phyloP scores from a whole-genome alignment of 2,888 invertebrate species.

The Synergus japonicus region DNA sequence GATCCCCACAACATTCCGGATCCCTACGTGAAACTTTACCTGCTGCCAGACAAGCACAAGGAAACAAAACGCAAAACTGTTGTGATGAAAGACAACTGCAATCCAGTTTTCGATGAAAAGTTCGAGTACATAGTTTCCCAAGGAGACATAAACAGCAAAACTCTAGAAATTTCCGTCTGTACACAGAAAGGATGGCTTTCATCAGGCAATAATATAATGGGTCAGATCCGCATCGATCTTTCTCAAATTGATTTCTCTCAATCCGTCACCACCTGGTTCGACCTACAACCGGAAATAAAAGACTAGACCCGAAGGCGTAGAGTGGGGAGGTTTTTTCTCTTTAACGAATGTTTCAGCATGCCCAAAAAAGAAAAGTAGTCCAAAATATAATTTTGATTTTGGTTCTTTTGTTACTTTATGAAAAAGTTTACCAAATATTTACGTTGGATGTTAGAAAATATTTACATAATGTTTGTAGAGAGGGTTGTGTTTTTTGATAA shows the following conservation, averaged over 20 bases:
- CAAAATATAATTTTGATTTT: background rate
- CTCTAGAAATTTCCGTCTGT: slow-evolving; percentile 91
- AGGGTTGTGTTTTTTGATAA: background rate
- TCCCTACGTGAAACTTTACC: slow-evolving; percentile 92
- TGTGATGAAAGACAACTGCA: slow-evolving; percentile 92
- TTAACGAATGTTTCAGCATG: background rate
- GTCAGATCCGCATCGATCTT: slow-evolving; percentile 86
- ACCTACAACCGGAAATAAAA: slow-evolving; percentile 81
- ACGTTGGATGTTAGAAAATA: background rate
- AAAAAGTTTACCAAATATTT: background rate
- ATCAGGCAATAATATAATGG: slow-evolving; percentile 90
- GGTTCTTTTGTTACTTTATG: background rate
- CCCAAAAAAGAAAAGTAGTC: background rate
- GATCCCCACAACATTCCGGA: slow-evolving; percentile 92
- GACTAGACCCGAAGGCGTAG: slow-evolving; percentile 66
- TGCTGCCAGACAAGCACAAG: slow-evolving; percentile 90
- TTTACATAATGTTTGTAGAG: background rate
- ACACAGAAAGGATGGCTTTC: slow-evolving; percentile 91
- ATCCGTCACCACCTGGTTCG: slow-evolving; percentile 86
- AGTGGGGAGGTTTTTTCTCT: slow-evolving; percentile 49
- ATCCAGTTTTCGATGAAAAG: slow-evolving; percentile 93
- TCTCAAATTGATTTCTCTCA: slow-evolving; percentile 84
- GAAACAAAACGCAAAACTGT: slow-evolving; percentile 92
- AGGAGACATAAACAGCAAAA: slow-evolving; percentile 87
- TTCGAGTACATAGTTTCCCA: slow-evolving; percentile 93